Evolutionary conservation across 2,113 vertebrate genomes (phyloP).

Genomic region (Enhydra lutris): DNA sequence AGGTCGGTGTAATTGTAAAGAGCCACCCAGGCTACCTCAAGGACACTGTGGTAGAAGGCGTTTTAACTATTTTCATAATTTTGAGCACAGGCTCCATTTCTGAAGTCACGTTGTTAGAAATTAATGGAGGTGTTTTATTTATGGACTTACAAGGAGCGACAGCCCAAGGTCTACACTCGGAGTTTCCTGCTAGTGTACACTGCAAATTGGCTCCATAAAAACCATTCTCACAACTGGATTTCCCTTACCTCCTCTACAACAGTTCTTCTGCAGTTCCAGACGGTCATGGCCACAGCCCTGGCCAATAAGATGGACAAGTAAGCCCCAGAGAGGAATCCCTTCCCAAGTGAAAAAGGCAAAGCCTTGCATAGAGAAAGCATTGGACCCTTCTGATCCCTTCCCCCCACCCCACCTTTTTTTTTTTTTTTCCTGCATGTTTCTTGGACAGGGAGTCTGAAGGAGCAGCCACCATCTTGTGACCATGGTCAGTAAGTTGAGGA

Average conservation of each 20-base stretch:
- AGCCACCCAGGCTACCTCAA: no score
- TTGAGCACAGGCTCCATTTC: neutral
- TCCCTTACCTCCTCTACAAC: neutral
- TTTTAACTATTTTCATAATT: neutral
- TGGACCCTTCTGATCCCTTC: fast-evolving
- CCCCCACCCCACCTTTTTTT: no score
- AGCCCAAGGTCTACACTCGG: neutral
- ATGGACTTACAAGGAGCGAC: neutral
- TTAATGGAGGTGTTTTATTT: neutral
- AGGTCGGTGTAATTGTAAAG: neutral
- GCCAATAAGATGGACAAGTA: neutral
- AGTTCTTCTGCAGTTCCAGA: neutral
- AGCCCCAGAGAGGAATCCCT: neutral
- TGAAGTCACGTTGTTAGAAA: neutral
- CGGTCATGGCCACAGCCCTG: neutral
- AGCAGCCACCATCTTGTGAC: neutral
- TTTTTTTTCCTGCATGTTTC: neutral
- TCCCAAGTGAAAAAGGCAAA: neutral
- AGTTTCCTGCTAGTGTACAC: neutral
- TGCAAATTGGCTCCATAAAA: neutral
- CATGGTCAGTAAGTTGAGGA: neutral
- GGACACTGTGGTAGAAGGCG: no score
- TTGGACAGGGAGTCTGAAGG: neutral
- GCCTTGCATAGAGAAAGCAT: neutral
- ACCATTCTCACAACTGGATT: fast-evolving